Evolutionary conservation across 2,113 vertebrate genomes (phyloP).

Genomic region (Coptodon bakossiorum): DNA sequence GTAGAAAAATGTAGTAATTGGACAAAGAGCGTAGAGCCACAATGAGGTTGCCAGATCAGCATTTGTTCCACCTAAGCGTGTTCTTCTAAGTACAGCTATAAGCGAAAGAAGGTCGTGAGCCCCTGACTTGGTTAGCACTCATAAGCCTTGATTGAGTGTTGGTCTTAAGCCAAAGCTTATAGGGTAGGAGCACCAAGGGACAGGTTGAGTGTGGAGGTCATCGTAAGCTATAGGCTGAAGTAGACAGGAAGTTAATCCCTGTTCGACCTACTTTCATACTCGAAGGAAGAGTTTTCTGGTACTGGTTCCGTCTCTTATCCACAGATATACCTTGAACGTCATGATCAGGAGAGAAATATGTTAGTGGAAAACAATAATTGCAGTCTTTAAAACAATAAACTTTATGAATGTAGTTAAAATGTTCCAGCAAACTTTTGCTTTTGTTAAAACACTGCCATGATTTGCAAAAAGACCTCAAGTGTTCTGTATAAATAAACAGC

Average conservation of each 20-base stretch:
- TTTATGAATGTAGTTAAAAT: background rate
- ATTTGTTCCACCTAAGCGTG: slow-evolving; percentile 14
- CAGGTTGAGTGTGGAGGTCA: slow-evolving; percentile 39
- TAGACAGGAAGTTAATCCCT: slow-evolving; percentile 40
- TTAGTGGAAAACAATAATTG: background rate
- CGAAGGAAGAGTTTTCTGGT: background rate
- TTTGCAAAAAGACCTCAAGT: background rate
- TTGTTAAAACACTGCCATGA: background rate
- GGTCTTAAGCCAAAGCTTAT: slow-evolving; percentile 48
- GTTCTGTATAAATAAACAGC: background rate
- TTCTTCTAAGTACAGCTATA: background rate
- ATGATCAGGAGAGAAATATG: background rate
- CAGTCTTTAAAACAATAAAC: background rate
- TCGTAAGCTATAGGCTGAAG: slow-evolving; percentile 1
- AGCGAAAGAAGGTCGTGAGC: slow-evolving; percentile 9
- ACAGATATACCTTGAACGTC: background rate
- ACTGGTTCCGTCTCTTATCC: background rate
- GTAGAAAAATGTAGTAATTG: background rate
- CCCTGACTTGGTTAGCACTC: background rate
- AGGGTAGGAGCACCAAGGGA: slow-evolving; percentile 17
- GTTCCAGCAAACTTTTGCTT: background rate
- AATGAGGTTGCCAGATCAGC: background rate
- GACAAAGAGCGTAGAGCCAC: background rate
- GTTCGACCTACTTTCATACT: slow-evolving; percentile 40
- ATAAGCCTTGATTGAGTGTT: slow-evolving; percentile 21